Evolutionary conservation across 2,113 vertebrate species (phyloP).

Genomic region (Hippocampus comes): DNA sequence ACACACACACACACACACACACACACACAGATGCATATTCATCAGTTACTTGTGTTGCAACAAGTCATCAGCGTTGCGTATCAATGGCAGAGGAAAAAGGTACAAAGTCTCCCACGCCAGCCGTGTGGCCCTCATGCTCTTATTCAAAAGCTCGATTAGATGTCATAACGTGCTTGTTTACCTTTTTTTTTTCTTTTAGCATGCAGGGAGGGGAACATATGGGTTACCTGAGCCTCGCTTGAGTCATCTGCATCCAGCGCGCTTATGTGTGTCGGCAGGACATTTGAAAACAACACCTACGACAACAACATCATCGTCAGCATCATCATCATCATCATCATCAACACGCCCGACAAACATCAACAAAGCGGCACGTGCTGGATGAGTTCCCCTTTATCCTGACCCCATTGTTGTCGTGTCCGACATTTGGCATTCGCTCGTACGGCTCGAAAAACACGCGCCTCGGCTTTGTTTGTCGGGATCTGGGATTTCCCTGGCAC

Average conservation of each 20-base stretch:
- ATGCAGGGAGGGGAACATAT: slow-evolving; percentile 61
- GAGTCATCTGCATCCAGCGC: slow-evolving; percentile 61
- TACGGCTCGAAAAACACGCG: neutral
- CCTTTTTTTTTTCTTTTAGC: slow-evolving; percentile 23
- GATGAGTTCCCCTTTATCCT: neutral
- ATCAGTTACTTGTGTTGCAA: slow-evolving; percentile 7
- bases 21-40: slow-evolving; percentile 20
- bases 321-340: neutral
- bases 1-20: neutral
- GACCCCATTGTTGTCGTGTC: neutral
- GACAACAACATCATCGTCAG: slow-evolving; percentile 48
- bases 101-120: slow-evolving; percentile 14
- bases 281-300: slow-evolving; percentile 71
- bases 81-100: slow-evolving; percentile 28
- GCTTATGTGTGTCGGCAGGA: slow-evolving; percentile 52
- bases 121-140: slow-evolving; percentile 37
- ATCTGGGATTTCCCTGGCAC: neutral
- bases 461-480: neutral
- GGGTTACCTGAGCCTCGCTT: slow-evolving; percentile 67
- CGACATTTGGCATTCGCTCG: neutral
- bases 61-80: slow-evolving; percentile 41
- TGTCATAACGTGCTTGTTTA: slow-evolving; percentile 67
- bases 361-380: slow-evolving; percentile 31
- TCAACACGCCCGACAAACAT: slow-evolving; percentile 41
- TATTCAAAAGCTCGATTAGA: slow-evolving; percentile 62